These are phyloP conservation scores for Merops nubicus DNA, from an alignment of 2,113 vertebrate genomes.

Conservation along the genomic window DNA sequence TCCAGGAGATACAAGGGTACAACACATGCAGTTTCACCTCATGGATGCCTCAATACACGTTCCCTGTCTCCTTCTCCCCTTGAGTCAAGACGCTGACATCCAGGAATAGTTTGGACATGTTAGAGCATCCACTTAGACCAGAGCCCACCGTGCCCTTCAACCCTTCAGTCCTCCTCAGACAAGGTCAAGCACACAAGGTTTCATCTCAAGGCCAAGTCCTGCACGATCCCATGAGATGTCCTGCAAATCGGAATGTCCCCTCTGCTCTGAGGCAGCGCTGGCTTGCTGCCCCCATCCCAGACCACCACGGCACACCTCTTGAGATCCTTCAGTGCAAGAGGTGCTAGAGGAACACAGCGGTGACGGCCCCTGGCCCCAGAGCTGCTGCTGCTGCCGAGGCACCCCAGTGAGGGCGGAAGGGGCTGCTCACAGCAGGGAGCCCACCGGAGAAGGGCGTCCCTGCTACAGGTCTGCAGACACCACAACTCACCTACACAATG, in stretches of 20 bases:
- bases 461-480: constrained; percentile 84
- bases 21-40: rapidly evolving
- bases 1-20: background rate
- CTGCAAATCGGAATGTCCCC: background rate
- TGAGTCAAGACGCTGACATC: background rate
- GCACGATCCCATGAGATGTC: background rate
- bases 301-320: background rate
- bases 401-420: background rate
- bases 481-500: constrained; percentile 81
- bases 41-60: background rate
- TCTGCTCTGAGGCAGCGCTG: background rate
- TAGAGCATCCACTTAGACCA: background rate
- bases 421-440: background rate
- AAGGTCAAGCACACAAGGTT: background rate
- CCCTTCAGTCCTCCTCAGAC: background rate
- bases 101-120: background rate
- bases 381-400: background rate
- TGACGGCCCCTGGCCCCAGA: background rate
- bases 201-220: background rate
- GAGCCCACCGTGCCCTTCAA: background rate
- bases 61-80: background rate
- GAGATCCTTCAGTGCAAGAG: background rate
- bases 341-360: background rate
- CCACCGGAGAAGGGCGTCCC: constrained; percentile 33
- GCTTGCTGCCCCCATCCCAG: background rate